A percentile compares a stretch with the other conserved stretches of the same genome.
These are phyloP conservation scores for Eilema depressum DNA, from an alignment of 2,888 invertebrate species.

Conservation along the genomic window DNA sequence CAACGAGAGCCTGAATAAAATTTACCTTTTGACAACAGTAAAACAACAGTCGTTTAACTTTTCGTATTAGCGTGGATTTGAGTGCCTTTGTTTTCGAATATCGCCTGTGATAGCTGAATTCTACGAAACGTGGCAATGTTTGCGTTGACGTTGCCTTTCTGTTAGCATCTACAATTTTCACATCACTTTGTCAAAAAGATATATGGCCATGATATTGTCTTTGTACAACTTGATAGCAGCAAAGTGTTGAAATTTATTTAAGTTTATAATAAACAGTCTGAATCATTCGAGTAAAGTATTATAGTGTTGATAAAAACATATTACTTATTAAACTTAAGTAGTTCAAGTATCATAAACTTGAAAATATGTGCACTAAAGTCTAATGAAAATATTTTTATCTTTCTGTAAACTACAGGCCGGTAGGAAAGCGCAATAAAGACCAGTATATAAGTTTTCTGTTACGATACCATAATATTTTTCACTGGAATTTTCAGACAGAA, in stretches of 20 bases:
- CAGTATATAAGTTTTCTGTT: slow-evolving; percentile 56
- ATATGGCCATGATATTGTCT: slow-evolving; percentile 43
- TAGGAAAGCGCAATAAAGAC: slow-evolving; percentile 42
- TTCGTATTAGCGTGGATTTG: slow-evolving; percentile 63
- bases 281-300: not conserved
- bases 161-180: slow-evolving; percentile 47
- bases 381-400: slow-evolving; percentile 45
- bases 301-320: not conserved
- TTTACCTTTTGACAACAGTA: slow-evolving; percentile 69
- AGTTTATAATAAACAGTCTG: not conserved
- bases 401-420: slow-evolving; percentile 39
- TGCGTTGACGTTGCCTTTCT: slow-evolving; percentile 47
- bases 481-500: slow-evolving; percentile 57
- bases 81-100: slow-evolving; percentile 52
- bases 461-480: slow-evolving; percentile 63
- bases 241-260: slow-evolving; percentile 30
- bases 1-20: slow-evolving; percentile 56
- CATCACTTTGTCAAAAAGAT: slow-evolving; percentile 60
- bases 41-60: slow-evolving; percentile 76
- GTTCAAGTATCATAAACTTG: not conserved
- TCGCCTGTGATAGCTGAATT: slow-evolving; percentile 40
- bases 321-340: not conserved
- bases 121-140: slow-evolving; percentile 44
- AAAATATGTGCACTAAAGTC: slow-evolving; percentile 31
- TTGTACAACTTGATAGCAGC: slow-evolving; percentile 44